A percentile compares a stretch with the other conserved stretches of the same genome.
Evolutionary conservation across 2,888 invertebrate genomes (phyloP).

Genomic region (Falcaria lacertinaria): DNA sequence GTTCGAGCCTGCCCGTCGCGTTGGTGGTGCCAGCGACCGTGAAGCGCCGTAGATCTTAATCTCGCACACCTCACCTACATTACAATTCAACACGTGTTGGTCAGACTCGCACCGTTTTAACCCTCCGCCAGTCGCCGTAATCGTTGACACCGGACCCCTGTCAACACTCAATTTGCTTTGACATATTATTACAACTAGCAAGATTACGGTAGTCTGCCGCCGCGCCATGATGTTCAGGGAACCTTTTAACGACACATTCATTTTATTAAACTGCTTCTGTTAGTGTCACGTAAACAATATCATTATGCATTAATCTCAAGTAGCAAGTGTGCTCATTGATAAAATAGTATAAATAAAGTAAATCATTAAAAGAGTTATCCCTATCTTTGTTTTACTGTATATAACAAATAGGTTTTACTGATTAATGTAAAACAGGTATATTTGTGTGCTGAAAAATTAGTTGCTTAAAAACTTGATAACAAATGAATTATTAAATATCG

Average conservation of each 20-base stretch:
- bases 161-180: constrained; percentile 19
- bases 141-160: constrained; percentile 14
- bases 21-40: constrained; percentile 11
- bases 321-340: too few species aligned
- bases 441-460: too few species aligned
- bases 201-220: neutral
- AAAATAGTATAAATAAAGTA: too few species aligned
- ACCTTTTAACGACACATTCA: neutral
- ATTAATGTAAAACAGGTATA: too few species aligned
- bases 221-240: neutral
- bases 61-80: constrained; percentile 7
- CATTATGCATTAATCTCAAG: too few species aligned
- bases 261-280: neutral
- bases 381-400: too few species aligned
- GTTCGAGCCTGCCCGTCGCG: constrained; percentile 10
- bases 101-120: constrained; percentile 4
- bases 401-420: too few species aligned
- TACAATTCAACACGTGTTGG: constrained; percentile 2
- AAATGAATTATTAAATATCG: too few species aligned
- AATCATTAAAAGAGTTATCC: too few species aligned
- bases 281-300: neutral
- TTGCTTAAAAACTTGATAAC: too few species aligned
- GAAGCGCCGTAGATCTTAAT: constrained; percentile 26
- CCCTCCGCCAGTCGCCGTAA: constrained; percentile 4
- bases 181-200: constrained; percentile 9